phyloP scores from a whole-genome alignment of 2,113 vertebrate genomes.

The Dasypus novemcinctus region DNA sequence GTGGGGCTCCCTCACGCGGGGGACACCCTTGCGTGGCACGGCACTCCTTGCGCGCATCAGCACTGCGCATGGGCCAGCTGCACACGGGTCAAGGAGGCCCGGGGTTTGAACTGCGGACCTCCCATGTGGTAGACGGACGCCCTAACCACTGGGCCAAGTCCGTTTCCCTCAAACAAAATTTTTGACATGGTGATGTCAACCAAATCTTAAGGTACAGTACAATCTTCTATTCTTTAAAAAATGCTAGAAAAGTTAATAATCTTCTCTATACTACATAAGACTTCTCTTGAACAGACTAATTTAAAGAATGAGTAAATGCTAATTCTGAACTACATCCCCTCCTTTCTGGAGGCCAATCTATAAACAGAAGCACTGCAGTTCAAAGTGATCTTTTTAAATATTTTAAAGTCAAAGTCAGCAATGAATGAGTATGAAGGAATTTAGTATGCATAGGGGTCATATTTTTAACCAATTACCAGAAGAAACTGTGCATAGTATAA shows the following conservation, averaged over 20 bases:
- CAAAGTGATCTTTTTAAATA: conserved; percentile 21
- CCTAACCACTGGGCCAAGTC: too few species aligned
- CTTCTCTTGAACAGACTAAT: neutral
- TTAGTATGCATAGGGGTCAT: neutral
- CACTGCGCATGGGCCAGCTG: too few species aligned
- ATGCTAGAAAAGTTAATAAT: neutral
- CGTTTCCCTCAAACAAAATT: too few species aligned
- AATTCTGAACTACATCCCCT: neutral
- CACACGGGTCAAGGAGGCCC: too few species aligned
- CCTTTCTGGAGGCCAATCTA: neutral
- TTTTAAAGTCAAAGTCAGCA: neutral
- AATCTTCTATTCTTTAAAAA: neutral
- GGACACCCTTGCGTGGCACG: too few species aligned
- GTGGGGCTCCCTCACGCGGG: too few species aligned
- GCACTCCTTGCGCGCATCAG: too few species aligned
- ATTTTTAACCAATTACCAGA: neutral
- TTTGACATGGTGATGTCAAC: neutral
- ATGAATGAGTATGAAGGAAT: neutral
- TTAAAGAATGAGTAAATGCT: neutral
- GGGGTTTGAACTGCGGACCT: too few species aligned
- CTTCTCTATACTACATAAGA: neutral
- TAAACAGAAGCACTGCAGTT: neutral
- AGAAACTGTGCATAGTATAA: neutral
- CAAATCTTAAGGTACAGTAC: neutral
- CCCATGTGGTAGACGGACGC: too few species aligned